Evolutionary conservation across 2,797 vertebrate genomes (phyloP), one percentile per base, ranked within the genome.

Genomic region (Scyliorhinus canicula): DNA sequence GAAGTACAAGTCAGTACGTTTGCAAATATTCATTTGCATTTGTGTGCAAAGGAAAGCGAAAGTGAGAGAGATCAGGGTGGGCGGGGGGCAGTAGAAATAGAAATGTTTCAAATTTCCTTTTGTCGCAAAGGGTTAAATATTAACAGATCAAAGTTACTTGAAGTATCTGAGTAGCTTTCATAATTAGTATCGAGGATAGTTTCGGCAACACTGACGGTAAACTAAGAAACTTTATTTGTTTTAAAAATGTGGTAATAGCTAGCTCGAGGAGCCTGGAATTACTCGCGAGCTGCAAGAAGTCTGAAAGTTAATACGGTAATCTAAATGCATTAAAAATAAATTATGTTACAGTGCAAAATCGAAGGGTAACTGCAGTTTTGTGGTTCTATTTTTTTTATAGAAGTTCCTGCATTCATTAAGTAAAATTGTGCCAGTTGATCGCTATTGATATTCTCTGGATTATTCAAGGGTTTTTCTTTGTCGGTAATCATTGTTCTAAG

Each of bases 251-350:
- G 11, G 31, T 74, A n/a, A 47, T 82, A 7, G 40, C 79, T 47
- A 4, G 44, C 44, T 82, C 21, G 1, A 44, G 44, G 79, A 82
- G 44, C 19, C 19, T 82, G 79, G 44, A 82, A 82, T 82, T 24
- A 8, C 79, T 24, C 19, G 0, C 2, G 79, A 82, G 71, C 31
- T 74, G 71, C 71, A 14, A 35, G 79, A 40, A 47, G 21, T 26
- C 79, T 47, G 44, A 82, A 82, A 44, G 44, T 88, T 88, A 88
- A 88, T n/a, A 52, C 8, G 16, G 28, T 88, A 19, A 11, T 16
- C 85, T 14, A 57, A 88, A 88, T 52, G 50, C 85, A 88, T 88
- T 57, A 57, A 88, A 86, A 52, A 52, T 31, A 88, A 88, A 57
- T 0, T 4, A 11, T 52, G 28, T 21, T 31, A 86, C 84, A 31